A percentile compares a stretch with the other conserved stretches of the same genome.
Conservation (phyloP, 2,797 vertebrate species). For the Distichodus sexfasciatus region DNA sequence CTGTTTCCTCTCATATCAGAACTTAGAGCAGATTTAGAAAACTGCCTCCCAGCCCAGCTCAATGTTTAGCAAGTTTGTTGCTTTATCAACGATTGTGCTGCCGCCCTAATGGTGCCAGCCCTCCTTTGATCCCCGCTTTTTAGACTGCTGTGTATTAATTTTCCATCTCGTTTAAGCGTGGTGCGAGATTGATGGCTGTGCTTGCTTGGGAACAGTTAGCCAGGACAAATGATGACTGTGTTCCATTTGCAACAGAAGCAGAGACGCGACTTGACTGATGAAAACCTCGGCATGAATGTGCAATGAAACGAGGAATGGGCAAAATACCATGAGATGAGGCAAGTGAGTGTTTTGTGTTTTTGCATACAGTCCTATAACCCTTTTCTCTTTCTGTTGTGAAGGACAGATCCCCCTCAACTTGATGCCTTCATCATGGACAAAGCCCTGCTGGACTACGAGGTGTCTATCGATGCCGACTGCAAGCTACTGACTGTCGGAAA, state of each 20-base stretch:
- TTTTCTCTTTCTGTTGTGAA: conserved; percentile 65
- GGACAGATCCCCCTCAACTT: conserved; percentile 86
- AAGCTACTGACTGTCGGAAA: conserved; percentile 90
- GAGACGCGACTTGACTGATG: conserved; percentile 24
- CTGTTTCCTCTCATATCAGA: background rate
- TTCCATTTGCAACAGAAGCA: conserved; percentile 37
- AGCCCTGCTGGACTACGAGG: conserved; percentile 87
- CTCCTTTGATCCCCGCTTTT: conserved; percentile 33
- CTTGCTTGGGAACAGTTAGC: conserved; percentile 37
- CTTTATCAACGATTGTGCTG: conserved; percentile 29
- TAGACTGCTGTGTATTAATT: conserved; percentile 26
- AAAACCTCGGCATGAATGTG: conserved; percentile 40
- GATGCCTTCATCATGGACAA: conserved; percentile 97
- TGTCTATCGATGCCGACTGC: conserved; percentile 91
- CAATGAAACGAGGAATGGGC: conserved; percentile 30
- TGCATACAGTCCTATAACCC: conserved; percentile 38
- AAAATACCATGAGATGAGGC: background rate
- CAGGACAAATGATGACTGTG: conserved; percentile 44
- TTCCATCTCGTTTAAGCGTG: conserved; percentile 30
- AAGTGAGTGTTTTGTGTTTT: background rate
- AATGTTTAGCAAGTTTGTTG: conserved; percentile 1
- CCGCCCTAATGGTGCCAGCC: conserved; percentile 14
- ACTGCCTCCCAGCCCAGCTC: background rate
- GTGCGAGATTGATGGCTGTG: conserved; percentile 34
- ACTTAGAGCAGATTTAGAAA: background rate